Evolutionary conservation across 2,888 invertebrate genomes (phyloP), one percentile per base, ranked within the genome.

Genomic region (Diplazon laetatorius): DNA sequence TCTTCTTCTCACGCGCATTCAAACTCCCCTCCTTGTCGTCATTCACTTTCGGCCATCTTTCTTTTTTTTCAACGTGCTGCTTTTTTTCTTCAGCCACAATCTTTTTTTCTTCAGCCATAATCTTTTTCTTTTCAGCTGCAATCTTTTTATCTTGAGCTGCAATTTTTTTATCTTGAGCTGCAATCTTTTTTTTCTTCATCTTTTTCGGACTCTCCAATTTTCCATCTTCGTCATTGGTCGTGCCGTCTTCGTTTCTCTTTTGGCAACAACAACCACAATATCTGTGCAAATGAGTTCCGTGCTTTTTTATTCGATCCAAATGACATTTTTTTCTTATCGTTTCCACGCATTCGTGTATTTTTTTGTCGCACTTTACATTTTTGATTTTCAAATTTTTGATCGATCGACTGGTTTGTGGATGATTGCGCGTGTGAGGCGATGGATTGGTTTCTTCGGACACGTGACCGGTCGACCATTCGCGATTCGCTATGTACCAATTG

Each of bases 401-500:
- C 16, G 52, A 30, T 57, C 16, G 10, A 39, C 39, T 22, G 48
- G 0, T 18, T 12, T 37, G n/a, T n/a, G n/a, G n/a, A n/a, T n/a
- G n/a, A 22, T 60, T 46, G 3, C 30, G 18, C 3, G 39, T 25
- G 18, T 18, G 25, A 8, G 39, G 35, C 18, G 42, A 65, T 78
- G 46, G 60, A 74, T 37, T 60, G 16, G 69, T 52, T 5, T 48
- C 20, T 42, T 16, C 39, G 14, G 62, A 52, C 18, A 59, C 59
- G 8, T 50, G 55, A 18, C 48, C 57, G n/a, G 20, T 48, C 8
- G 55, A 20, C 66, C 62, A 57, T 48, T 77, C 77, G 20, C 39
- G 37, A 52, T 77, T 77, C 1, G 60, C 42, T 12, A 68, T 63
- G 39, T 72, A 52, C 77, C 68, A 72, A 63, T 77, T 62, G 39